Evolutionary conservation across 2,888 invertebrate genomes (phyloP), one percentile per base, ranked within the genome.

Genomic region (Meloe dianella): DNA sequence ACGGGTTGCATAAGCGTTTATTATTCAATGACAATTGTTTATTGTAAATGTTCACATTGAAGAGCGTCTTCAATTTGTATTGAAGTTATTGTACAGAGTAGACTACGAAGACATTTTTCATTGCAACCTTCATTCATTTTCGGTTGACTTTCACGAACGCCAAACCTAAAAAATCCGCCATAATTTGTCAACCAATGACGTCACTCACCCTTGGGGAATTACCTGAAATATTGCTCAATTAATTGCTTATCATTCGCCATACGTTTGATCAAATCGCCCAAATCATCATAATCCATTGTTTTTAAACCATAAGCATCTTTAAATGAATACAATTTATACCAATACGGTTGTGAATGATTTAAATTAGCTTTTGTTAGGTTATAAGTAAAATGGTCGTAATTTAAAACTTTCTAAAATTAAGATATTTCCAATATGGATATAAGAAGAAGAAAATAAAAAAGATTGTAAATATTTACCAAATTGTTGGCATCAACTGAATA

Each of bases 241-340:
- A 89, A 75, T 1, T 80, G 75, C 14, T 87, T 82, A 67, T 88
- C 85, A 0, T 82, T 84, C 2, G 86, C 86, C 88, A 93, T 88
- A 60, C 84, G 80, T 41, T 85, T 77, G 0, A 91, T 85, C 65
- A 93, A 85, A 58, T 86, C 75, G 74, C 89, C 85, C 77, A 94
- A 85, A 65, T 91, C 89, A 1, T 82, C 78, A 0, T 91, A 87
- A 14, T 88, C 87, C 9, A 93, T 84, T 73, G 91, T 87, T 0
- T 81, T 67, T 38, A 92, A 79, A 20, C 85, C 85, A 76, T 91
- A 94, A 6, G 87, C 88, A 60, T 89, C 86, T 74, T 87, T 89
- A 74, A 94, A 91, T n/a, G 90, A 88, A 79, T 95, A 95, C 27
- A 93, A 88, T 79, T 89, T 86, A 76, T 86, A 89, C 94, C 95